Percentiles rank a stretch among this genome's conserved stretches.
These are phyloP conservation scores for Pristionchus entomophagus DNA, from an alignment of 2,888 invertebrate species.

Conservation along the genomic window DNA sequence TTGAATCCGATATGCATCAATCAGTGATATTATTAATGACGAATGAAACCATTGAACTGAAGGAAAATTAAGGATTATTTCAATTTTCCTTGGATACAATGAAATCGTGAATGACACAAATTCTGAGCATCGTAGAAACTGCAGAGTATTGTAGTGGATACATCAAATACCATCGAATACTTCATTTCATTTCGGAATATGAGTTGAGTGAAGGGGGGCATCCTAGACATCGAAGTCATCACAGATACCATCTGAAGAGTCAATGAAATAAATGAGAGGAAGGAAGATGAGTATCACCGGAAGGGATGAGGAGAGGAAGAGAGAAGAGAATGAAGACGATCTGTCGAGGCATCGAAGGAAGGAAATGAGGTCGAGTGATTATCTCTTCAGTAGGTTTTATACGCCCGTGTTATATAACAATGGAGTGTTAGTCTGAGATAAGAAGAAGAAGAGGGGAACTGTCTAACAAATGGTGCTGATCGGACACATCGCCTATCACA, in stretches of 20 bases:
- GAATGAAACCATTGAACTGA: slow-evolving; percentile 1
- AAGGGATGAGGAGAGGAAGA: not conserved
- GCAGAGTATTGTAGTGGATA: not conserved
- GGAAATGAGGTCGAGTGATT: not conserved
- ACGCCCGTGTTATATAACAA: not conserved
- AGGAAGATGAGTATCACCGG: not conserved
- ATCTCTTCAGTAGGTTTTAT: not conserved
- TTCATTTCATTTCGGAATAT: not conserved
- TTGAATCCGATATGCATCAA: not conserved
- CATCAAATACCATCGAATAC: not conserved
- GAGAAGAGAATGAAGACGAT: not conserved
- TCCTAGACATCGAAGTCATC: not conserved
- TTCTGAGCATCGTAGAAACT: not conserved
- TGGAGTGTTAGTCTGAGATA: not conserved
- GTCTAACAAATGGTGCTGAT: too few relatives aligned
- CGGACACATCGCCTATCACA: too few relatives aligned
- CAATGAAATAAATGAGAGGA: not conserved
- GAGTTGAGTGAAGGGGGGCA: not conserved
- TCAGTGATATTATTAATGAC: not conserved
- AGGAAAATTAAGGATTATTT: not conserved
- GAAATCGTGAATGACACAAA: not conserved
- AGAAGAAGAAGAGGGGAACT: not conserved
- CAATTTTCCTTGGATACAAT: not conserved
- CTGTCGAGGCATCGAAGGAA: not conserved
- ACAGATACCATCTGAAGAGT: not conserved